Evolutionary conservation across 2,888 invertebrate species (phyloP), one percentile per base, ranked within the genome.

Genomic region (Melanchra persicariae): DNA sequence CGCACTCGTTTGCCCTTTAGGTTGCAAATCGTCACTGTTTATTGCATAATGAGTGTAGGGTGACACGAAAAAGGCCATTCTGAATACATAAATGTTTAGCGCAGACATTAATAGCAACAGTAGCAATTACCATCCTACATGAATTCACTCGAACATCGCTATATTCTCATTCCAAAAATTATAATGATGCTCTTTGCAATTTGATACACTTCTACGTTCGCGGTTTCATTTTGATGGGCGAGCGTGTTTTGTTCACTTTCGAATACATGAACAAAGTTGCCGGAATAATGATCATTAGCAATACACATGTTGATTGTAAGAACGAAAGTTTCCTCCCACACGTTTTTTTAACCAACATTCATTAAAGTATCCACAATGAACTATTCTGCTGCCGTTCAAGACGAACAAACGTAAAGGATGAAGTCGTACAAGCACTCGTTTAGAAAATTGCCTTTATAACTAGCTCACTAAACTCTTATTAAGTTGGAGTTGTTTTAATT

Each of bases 141-240:
- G 85, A 81, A 86, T 87, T 87, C 65, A 82, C 81, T 82, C 76
- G 77, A 86, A 86, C 81, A 85, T 77, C 81, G 79, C 79, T 82
- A 82, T 86, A 82, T 81, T 70, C 79, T 70, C 74, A 67, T 65
- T 81, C 70, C 77, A 75, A 78, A 81, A 78, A 72, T 82, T 80
- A 85, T 81, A 86, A 86, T 85, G 88, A 88, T 85, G 79, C 82
- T 85, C 81, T 90, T 89, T 87, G 89, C 89, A 89, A 93, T 93
- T 93, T 87, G 93, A 90, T 93, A 93, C 91, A 93, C 93, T 94
- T 92, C 93, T 91, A 91, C 90, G 89, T 90, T 89, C 86, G 87
- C 87, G 87, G 81, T 62, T 82, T 70, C 74, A 84, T 76, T 85
- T 79, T 85, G 86, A 84, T 80, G 81, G 85, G 60, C 77, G 87